Conservation (phyloP, 1,140 invertebrate species). For the Cylas formicarius region DNA sequence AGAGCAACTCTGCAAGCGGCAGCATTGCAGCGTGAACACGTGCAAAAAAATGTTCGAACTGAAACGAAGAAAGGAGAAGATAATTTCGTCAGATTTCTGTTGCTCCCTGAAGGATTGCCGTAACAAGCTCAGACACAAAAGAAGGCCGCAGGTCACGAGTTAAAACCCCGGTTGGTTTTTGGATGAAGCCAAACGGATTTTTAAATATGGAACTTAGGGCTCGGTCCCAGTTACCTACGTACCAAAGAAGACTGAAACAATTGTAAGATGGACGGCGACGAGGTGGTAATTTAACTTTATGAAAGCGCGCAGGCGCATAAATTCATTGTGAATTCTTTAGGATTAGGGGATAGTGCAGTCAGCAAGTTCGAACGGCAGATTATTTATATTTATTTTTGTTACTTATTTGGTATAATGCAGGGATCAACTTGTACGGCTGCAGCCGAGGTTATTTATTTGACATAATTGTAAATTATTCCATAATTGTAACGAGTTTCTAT, state of each 20-base stretch:
- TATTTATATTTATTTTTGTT: constrained; percentile 10
- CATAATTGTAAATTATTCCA: constrained; percentile 35
- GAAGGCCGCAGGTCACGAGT: constrained; percentile 22
- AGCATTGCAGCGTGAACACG: constrained; percentile 66
- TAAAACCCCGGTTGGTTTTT: constrained; percentile 20
- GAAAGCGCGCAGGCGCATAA: too few species aligned
- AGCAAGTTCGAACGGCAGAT: background rate
- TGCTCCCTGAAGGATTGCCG: constrained; percentile 35
- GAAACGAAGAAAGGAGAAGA: constrained; percentile 16
- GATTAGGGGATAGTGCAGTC: constrained; percentile 9
- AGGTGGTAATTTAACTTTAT: constrained; percentile 37
- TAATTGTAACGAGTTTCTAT: constrained; percentile 30
- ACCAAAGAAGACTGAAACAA: constrained; percentile 42
- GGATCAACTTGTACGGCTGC: constrained; percentile 10
- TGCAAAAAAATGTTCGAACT: constrained; percentile 44
- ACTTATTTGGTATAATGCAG: background rate
- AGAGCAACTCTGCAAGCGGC: constrained; percentile 66
- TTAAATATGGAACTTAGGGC: constrained; percentile 20
- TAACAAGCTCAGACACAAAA: constrained; percentile 27
- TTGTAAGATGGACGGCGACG: constrained; percentile 27
- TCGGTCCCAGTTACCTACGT: constrained; percentile 35
- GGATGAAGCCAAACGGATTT: constrained; percentile 7
- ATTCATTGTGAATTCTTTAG: constrained; percentile 14
- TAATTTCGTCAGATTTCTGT: constrained; percentile 26
- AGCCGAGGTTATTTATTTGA: constrained; percentile 26